Evolutionary conservation across 2,888 invertebrate genomes (phyloP), one percentile per base, ranked within the genome.

Genomic region (Lymantria dispar): DNA sequence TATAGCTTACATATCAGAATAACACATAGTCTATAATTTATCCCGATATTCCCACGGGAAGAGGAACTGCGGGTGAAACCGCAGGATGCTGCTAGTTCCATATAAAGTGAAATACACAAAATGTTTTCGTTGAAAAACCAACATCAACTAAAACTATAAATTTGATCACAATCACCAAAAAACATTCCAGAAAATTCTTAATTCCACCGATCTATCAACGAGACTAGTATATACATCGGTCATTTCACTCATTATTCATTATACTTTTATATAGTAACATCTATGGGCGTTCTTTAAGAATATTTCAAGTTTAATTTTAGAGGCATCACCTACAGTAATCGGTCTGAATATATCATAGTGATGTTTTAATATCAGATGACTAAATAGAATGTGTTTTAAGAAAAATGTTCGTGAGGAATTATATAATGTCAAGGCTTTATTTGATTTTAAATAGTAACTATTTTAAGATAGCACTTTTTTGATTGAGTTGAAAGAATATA

Each of bases 311-410:
- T 59, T 67, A 67, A 67, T 64, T 59, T 56, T 65, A 61, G 50
- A 56, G 55, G 52, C 54, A 54, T 42, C 39, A 33, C 58, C 46
- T 54, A 48, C 43, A 45, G 56, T 68, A 68, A 68, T 68, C 53
- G 50, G n/a, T 54, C 63, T 52, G 54, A 7, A 67, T 68, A 56
- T 51, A 65, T 65, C 65, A 59, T 52, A 31, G 51, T 65, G 68
- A 67, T 67, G 61, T 65, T 68, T 63, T 65, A 67, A 67, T 68
- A 64, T 54, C 56, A 52, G 57, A 50, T 52, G 15, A 54, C 44
- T 9, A 12, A 42, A n/a, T 8, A 31, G 22, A 45, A 43, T 14
- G 40, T 15, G 15, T 31, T 41, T 8, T 43, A 42, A 45, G 30
- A 31, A 29, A 11, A 7, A 7, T 37, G 8, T 22, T 42, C 33